A percentile compares a stretch with the other conserved stretches of the same genome.
Evolutionary conservation across 2,113 vertebrate genomes (phyloP).

Genomic region (Cavia aperea): DNA sequence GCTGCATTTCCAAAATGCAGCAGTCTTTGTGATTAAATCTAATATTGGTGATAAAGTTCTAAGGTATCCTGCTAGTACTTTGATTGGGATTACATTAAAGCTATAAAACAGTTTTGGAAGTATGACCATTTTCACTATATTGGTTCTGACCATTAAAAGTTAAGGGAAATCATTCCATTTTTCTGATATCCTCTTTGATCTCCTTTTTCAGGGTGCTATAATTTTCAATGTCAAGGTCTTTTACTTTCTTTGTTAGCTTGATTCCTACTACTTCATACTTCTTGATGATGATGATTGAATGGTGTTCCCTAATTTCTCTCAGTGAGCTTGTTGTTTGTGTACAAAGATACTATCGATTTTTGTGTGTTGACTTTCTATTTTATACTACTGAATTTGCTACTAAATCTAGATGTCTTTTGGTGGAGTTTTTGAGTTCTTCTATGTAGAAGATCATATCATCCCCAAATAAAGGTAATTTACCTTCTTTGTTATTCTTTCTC

Average conservation of each 20-base stretch:
- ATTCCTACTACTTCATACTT: not conserved
- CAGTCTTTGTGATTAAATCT: not conserved
- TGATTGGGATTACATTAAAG: not conserved
- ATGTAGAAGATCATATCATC: not conserved
- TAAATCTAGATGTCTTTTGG: not conserved
- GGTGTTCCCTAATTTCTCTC: not conserved
- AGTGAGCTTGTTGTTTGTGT: not conserved
- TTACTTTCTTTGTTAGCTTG: not conserved
- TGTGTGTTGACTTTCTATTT: not conserved
- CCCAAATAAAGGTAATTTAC: not conserved
- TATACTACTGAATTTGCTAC: not conserved
- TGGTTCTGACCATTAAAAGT: not conserved
- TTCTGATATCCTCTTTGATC: not conserved
- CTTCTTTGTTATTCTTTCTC: not conserved
- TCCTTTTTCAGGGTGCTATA: not conserved
- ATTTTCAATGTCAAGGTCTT: not conserved
- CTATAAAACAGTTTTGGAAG: not conserved
- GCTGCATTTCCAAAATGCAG: constrained; percentile 13
- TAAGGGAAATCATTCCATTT: not conserved
- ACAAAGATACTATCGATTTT: not conserved
- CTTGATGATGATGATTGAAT: not conserved
- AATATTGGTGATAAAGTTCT: not conserved
- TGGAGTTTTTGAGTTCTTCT: not conserved
- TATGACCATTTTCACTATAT: not conserved
- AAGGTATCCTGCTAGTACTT: not conserved